Evolutionary conservation across 2,888 invertebrate species (phyloP), one percentile per base, ranked within the genome.

Genomic region (Eupithecia tripunctaria): DNA sequence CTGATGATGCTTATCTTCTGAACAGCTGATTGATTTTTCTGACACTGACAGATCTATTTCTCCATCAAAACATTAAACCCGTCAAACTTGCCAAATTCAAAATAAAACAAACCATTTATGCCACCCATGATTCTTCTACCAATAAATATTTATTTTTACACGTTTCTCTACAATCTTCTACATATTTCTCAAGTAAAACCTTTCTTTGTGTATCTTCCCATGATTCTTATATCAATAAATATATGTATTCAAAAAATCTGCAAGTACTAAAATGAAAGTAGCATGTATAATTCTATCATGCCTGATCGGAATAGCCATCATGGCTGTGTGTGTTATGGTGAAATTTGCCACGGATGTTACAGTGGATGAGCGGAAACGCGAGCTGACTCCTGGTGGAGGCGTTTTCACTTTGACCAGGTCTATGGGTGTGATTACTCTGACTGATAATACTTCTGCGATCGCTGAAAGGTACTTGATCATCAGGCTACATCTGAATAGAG

Each of bases 241-340:
- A 12, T 21, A 63, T 63, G 36, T 63, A n/a, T 12, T 18, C n/a
- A 21, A 8, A 63, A 62, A 8, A 29, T 8, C n/a, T 10, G 10
- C 32, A 62, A n/a, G 1, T 18, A 36, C 51, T 29, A 59, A 67
- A 75, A 92, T 92, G 91, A 93, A 92, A 76, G 86, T 88, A 15
- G 90, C 91, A 2, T 93, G 92, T 56, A 80, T 92, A 0, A 85
- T 91, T 1, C 74, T 93, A 2, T 84, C 89, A 0, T 77, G 89
- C 0, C 76, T 93, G 0, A 91, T 92, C 4, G 64, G 84, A 0
- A 82, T 92, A 0, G 91, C 92, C 1, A 89, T 93, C 15, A 86
- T 92, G 87, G 91, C 89, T 0, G 90, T 93, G 0, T 90, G 92
- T n/a, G 85, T 92, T 7, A 93, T 93, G 93, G 92, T 93, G 18